Conservation (phyloP, 2,888 invertebrate species). For the Nemotelus pantherinus region DNA sequence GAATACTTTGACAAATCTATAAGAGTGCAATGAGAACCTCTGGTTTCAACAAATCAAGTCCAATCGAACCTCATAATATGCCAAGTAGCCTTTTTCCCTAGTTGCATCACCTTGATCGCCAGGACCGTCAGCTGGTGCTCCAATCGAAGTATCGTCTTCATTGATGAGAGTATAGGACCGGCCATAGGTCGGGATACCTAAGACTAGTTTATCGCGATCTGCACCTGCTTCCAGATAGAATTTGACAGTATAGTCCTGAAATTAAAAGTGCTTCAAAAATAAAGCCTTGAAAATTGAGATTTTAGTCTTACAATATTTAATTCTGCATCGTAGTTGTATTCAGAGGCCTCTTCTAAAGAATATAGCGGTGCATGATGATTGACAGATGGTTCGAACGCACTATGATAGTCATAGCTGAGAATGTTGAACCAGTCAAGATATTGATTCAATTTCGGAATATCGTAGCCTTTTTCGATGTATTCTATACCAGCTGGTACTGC, state of each 20-base stretch:
- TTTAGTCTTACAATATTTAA: slow-evolving; percentile 82
- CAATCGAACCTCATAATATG: slow-evolving; percentile 85
- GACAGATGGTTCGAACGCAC: slow-evolving; percentile 88
- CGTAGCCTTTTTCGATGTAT: slow-evolving; percentile 93
- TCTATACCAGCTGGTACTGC: slow-evolving; percentile 94
- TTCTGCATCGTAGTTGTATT: slow-evolving; percentile 88
- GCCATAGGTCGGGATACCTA: slow-evolving; percentile 91
- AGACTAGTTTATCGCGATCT: slow-evolving; percentile 79
- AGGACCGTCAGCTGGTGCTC: slow-evolving; percentile 88
- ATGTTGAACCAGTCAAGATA: slow-evolving; percentile 93
- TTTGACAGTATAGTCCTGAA: slow-evolving; percentile 86
- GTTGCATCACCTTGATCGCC: slow-evolving; percentile 92
- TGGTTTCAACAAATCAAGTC: neutral
- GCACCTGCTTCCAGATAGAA: slow-evolving; percentile 84
- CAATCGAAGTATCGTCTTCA: slow-evolving; percentile 84
- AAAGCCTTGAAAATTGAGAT: slow-evolving; percentile 41
- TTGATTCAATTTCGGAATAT: slow-evolving; percentile 85
- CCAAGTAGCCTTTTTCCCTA: slow-evolving; percentile 90
- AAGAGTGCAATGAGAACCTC: neutral
- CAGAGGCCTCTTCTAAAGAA: slow-evolving; percentile 80
- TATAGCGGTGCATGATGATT: slow-evolving; percentile 91
- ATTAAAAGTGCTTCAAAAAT: neutral
- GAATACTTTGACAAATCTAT: slow-evolving; percentile 86
- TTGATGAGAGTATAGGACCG: slow-evolving; percentile 90
- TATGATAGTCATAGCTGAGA: slow-evolving; percentile 91